A percentile compares a stretch with the other conserved stretches of the same genome.
Conservation (phyloP, 2,113 vertebrate species). For the Bombycilla garrulus region DNA sequence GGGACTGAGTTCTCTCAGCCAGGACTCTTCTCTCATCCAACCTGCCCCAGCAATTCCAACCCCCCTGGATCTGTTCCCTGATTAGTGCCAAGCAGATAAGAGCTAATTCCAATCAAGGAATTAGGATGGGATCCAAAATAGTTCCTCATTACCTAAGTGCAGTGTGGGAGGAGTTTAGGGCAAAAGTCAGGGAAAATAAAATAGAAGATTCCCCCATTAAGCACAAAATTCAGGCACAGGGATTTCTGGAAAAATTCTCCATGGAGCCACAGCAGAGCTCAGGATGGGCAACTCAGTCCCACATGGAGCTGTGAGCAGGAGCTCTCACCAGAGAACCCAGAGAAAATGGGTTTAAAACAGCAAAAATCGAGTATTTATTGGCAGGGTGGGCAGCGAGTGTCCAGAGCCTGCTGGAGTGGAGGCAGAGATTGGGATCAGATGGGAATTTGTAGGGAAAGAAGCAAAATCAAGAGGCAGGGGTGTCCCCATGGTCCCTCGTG, state of each 20-base stretch:
- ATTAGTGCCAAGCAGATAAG: background rate
- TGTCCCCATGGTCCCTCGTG: fast-evolving
- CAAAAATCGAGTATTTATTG: background rate
- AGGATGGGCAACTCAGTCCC: background rate
- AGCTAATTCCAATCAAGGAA: constrained; percentile 1
- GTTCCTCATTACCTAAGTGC: background rate
- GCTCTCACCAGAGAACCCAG: fast-evolving
- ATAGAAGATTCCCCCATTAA: fast-evolving
- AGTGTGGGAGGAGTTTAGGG: background rate
- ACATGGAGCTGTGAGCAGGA: background rate
- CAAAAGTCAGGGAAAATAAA: background rate
- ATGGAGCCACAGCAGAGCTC: background rate
- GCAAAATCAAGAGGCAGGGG: background rate
- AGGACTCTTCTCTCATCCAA: background rate
- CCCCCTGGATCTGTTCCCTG: background rate
- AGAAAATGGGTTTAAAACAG: background rate
- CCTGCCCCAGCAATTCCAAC: background rate
- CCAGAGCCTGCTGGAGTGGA: background rate
- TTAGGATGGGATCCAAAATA: background rate
- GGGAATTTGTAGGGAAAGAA: background rate
- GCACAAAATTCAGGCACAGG: background rate
- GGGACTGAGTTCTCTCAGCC: background rate
- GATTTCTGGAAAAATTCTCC: background rate
- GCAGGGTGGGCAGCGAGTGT: background rate
- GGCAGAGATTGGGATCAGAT: background rate